These are phyloP conservation scores for Diachasmimorpha longicaudata DNA, from an alignment of 1,140 invertebrate species.

Conservation along the genomic window DNA sequence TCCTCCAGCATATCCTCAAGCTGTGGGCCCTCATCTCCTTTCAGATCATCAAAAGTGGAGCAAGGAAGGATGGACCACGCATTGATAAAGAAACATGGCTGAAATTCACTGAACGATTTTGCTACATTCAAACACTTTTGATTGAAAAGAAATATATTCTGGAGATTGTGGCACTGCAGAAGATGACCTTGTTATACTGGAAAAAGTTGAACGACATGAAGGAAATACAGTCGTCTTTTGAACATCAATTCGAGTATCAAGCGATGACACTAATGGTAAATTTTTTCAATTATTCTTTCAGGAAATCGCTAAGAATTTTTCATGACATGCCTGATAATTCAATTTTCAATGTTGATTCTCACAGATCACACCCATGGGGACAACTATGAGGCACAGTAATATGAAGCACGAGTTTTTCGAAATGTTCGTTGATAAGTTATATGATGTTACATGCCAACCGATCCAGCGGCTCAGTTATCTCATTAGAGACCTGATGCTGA, in stretches of 20 bases:
- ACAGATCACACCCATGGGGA: constrained; percentile 67
- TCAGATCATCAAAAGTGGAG: constrained; percentile 48
- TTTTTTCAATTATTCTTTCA: constrained; percentile 33
- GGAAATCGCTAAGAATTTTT: constrained; percentile 36
- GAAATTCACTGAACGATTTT: constrained; percentile 45
- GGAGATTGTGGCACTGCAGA: constrained; percentile 50
- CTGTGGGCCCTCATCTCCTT: constrained; percentile 47
- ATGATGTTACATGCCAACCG: constrained; percentile 68
- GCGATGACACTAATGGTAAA: constrained; percentile 64
- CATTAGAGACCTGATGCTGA: constrained; percentile 62
- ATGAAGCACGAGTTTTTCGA: constrained; percentile 64
- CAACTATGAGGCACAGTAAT: constrained; percentile 50
- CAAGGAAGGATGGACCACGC: constrained; percentile 34
- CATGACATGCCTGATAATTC: constrained; percentile 46
- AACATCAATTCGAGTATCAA: constrained; percentile 61
- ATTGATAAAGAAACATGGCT: constrained; percentile 37
- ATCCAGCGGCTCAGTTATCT: constrained; percentile 69
- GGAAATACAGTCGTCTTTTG: constrained; percentile 36
- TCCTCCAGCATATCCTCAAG: constrained; percentile 51
- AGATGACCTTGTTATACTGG: constrained; percentile 52
- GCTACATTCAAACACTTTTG: constrained; percentile 48
- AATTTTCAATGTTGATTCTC: constrained; percentile 64
- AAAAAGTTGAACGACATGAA: constrained; percentile 46
- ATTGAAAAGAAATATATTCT: constrained; percentile 52
- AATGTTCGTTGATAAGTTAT: constrained; percentile 69